A percentile compares a stretch with the other conserved stretches of the same genome.
Conservation (phyloP, 2,888 invertebrate genomes). For the Timema cristinae region DNA sequence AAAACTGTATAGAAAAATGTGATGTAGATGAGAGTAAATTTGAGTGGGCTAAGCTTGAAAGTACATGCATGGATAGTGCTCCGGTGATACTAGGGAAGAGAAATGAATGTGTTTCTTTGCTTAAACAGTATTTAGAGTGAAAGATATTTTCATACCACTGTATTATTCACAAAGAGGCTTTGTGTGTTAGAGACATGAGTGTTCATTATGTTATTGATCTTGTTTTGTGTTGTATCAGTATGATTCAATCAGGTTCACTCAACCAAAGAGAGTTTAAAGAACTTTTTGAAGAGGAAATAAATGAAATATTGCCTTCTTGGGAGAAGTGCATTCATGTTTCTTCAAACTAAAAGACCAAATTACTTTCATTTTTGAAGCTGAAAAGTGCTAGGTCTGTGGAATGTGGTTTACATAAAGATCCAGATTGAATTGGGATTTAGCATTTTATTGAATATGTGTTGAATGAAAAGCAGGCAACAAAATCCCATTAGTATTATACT, state of each 20-base stretch:
- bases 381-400: neutral
- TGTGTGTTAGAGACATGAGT: neutral
- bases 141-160: neutral
- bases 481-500: no score
- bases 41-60: slow-evolving; percentile 1
- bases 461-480: no score
- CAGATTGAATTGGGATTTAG: neutral
- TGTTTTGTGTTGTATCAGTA: neutral
- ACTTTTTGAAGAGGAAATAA: neutral
- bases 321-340: neutral
- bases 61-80: neutral
- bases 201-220: neutral
- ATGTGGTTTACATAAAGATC: neutral
- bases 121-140: neutral
- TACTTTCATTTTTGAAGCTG: no score
- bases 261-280: neutral
- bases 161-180: slow-evolving; percentile 1
- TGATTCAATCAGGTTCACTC: neutral
- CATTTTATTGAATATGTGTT: neutral
- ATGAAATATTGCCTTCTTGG: neutral
- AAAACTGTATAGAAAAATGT: neutral
- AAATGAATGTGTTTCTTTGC: neutral
- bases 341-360: neutral
- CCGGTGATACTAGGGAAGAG: neutral
- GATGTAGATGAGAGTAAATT: neutral